Evolutionary conservation across 2,797 vertebrate genomes (phyloP), one percentile per base, ranked within the genome.

Genomic region (Setipinna tenuifilis): DNA sequence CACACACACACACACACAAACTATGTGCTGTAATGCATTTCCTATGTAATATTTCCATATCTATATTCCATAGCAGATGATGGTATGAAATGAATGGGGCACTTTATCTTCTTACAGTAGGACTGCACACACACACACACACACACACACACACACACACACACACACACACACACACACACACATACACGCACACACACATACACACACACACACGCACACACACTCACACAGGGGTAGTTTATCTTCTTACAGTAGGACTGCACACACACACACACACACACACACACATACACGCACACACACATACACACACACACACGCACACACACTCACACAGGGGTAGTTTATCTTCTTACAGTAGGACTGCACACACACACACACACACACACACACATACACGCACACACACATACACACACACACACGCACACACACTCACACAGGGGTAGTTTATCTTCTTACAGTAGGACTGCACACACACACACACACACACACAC

Each of bases 281-380:
- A 35, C 75, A 81, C 75, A 81, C 75, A 28, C 71, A 78, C 71
- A 78, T 23, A 25, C 71, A 61, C n/a, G 9, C 31, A 83, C 82
- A 83, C 46, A 48, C 46, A 48, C 46, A 48, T 48, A 48, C 46
- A 48, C 46, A 48, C 46, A 48, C 46, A 48, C 46, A 48, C 46
- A 48, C 10, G 10, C 46, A 48, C 46, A 65, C 17, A 58, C 57
- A 7, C 48, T 7, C 48, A 50, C 48, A 50, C 48, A 50, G n/a
- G n/a, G n/a, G n/a, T n/a, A n/a, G n/a, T n/a, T n/a, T n/a, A n/a
- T n/a, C n/a, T n/a, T 50, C n/a, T n/a, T n/a, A n/a, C n/a, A n/a
- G n/a, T n/a, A n/a, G n/a, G n/a, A n/a, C 6, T 12, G 4, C 46
- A 28, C 71, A 78, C 71, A 78, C 2, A 78, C 71, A 78, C 71